Percentiles rank a stretch among this genome's conserved stretches.
Evolutionary conservation across 2,797 vertebrate genomes (phyloP).

Genomic region (Aldrovandia affinis): DNA sequence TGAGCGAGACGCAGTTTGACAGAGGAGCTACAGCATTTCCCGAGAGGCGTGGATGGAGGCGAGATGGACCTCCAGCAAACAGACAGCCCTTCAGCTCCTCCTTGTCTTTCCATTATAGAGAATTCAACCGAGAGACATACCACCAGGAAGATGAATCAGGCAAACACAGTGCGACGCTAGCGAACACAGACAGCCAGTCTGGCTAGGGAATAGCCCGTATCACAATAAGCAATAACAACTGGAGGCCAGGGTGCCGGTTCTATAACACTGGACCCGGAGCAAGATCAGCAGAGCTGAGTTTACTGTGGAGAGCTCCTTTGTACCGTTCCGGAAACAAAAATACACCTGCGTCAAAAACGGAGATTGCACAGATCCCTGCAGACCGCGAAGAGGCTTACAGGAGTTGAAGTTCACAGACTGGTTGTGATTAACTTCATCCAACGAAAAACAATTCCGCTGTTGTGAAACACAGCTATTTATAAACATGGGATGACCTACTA

Average conservation of each 20-base stretch:
- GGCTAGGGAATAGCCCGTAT: background rate
- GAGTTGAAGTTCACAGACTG: background rate
- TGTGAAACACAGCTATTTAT: background rate
- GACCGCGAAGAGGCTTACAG: background rate
- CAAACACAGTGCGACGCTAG: background rate
- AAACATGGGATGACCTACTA: background rate
- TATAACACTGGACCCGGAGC: slow-evolving; percentile 7
- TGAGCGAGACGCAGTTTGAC: background rate
- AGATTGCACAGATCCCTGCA: background rate
- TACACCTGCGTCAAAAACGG: background rate
- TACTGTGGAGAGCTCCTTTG: background rate
- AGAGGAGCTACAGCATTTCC: slow-evolving; percentile 7
- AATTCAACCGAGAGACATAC: slow-evolving; percentile 6
- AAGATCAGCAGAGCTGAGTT: background rate
- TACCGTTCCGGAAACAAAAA: background rate
- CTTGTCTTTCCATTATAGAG: slow-evolving; percentile 9
- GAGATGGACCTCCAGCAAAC: slow-evolving; percentile 1
- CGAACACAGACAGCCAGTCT: background rate
- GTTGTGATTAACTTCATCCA: background rate
- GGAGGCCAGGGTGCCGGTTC: slow-evolving; percentile 4
- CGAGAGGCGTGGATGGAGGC: slow-evolving; percentile 1
- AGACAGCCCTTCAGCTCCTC: background rate
- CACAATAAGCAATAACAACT: slow-evolving; percentile 7
- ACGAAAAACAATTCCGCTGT: background rate
- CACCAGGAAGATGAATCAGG: background rate